phyloP scores from a whole-genome alignment of 2,888 invertebrate genomes.

The Melipona beecheii region DNA sequence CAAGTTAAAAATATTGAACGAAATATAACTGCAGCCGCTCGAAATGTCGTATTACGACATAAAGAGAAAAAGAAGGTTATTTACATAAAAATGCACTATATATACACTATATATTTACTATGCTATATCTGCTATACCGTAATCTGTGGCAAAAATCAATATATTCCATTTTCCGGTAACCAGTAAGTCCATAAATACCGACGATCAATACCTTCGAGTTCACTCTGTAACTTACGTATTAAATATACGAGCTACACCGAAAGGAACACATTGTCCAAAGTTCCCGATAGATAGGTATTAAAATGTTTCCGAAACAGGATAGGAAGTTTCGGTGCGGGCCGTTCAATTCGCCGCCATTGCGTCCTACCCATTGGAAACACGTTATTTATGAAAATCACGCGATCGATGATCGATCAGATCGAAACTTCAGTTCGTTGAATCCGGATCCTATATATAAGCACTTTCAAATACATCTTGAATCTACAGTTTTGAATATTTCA shows the following conservation, averaged over 20 bases:
- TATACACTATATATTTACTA: background rate
- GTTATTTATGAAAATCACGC: slow-evolving; percentile 43
- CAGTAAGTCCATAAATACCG: slow-evolving; percentile 2
- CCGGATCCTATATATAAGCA: no score
- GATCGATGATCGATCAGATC: background rate
- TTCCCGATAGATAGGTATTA: slow-evolving; percentile 4
- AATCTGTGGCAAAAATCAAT: slow-evolving; percentile 3
- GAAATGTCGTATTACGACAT: background rate
- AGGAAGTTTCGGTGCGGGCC: background rate
- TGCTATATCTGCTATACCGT: background rate
- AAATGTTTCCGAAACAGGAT: background rate
- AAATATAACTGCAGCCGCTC: background rate
- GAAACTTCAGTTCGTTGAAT: no score
- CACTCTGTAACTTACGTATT: slow-evolving; percentile 2
- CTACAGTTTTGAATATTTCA: no score
- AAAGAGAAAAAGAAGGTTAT: background rate
- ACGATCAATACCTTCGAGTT: slow-evolving; percentile 4
- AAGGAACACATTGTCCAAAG: background rate
- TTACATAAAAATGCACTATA: background rate
- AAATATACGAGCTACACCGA: background rate
- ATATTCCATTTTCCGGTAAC: background rate
- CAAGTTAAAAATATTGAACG: background rate
- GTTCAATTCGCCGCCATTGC: background rate
- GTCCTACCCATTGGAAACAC: background rate
- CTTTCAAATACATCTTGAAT: no score